A percentile compares a stretch with the other conserved stretches of the same genome.
Conservation (phyloP, 2,113 vertebrate genomes). For the Sturnus vulgaris region DNA sequence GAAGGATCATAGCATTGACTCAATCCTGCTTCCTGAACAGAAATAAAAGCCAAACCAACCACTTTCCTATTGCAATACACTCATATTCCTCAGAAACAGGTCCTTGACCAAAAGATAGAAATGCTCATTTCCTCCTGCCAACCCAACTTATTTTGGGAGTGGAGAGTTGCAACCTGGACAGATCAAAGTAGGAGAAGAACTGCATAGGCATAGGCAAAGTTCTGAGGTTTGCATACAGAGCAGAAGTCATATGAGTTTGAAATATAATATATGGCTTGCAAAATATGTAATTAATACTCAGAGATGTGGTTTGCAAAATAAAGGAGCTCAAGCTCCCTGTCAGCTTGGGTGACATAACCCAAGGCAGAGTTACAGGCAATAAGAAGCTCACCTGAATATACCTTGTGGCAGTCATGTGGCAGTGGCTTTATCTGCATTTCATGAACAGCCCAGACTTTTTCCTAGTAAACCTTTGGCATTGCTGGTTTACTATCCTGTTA, state of each 20-base stretch:
- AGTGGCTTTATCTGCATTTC: background rate
- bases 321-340: background rate
- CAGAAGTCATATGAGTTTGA: background rate
- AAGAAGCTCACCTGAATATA: background rate
- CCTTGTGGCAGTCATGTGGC: background rate
- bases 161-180: background rate
- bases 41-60: background rate
- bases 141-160: background rate
- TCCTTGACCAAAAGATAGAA: background rate
- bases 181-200: background rate
- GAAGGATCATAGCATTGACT: background rate
- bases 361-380: background rate
- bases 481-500: background rate
- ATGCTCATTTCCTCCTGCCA: background rate
- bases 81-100: background rate
- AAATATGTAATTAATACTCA: background rate
- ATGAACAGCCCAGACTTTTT: background rate
- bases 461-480: background rate
- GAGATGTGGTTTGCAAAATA: background rate
- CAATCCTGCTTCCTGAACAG: background rate
- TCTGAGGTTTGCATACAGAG: background rate
- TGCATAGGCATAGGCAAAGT: background rate
- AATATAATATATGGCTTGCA: background rate
- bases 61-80: background rate
- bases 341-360: background rate